These are phyloP conservation scores for Xestoiulus laeticollis DNA, from an alignment of 2,888 invertebrate genomes.

Conservation along the genomic window DNA sequence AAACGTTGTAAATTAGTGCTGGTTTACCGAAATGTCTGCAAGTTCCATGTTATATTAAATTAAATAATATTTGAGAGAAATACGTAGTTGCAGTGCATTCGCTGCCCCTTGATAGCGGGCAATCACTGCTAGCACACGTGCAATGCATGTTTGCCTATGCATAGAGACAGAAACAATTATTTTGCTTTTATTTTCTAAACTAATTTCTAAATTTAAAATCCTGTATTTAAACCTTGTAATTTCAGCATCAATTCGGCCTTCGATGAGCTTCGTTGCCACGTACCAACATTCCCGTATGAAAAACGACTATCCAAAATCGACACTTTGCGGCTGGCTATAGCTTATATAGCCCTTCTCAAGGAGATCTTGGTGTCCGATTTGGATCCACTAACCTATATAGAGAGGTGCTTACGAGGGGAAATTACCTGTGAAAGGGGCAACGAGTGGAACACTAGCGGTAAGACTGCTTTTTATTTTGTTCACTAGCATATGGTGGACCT, in stretches of 20 bases:
- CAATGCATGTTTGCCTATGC: background rate
- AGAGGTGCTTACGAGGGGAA: constrained; percentile 88
- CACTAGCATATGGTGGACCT: no score
- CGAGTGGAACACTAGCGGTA: constrained; percentile 97
- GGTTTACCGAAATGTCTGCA: no score
- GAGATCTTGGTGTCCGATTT: constrained; percentile 88
- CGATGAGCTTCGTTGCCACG: constrained; percentile 96
- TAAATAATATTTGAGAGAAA: background rate
- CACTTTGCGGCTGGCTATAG: constrained; percentile 94
- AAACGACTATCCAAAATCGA: constrained; percentile 98
- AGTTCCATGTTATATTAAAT: background rate
- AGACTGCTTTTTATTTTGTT: constrained; percentile 56
- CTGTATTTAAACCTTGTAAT: constrained; percentile 41
- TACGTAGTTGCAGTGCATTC: background rate
- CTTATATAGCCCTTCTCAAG: constrained; percentile 92
- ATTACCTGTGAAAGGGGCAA: constrained; percentile 83
- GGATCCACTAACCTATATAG: constrained; percentile 92
- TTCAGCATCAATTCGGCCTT: constrained; percentile 98
- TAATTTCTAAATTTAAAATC: background rate
- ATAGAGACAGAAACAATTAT: background rate
- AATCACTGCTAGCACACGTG: background rate
- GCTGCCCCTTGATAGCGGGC: background rate
- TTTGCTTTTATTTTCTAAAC: background rate
- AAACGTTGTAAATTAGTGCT: no score
- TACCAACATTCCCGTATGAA: constrained; percentile 99